Evolutionary conservation across 2,888 invertebrate species (phyloP), one percentile per base, ranked within the genome.

Genomic region (Acanthosepion pharaonis): DNA sequence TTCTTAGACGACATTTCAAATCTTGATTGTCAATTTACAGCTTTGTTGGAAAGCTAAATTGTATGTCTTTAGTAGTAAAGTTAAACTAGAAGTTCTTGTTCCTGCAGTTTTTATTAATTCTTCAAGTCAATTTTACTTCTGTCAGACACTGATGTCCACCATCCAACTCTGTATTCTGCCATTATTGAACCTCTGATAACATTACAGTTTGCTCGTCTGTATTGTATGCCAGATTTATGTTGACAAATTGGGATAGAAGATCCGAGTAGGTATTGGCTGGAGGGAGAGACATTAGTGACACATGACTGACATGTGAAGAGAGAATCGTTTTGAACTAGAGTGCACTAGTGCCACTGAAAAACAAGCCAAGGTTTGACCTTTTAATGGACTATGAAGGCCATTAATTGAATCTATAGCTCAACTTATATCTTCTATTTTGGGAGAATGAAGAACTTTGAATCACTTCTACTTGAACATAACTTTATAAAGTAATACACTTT

Each of bases 281-380:
- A 78, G 78, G 78, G 78, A 78, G 78, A n/a, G 78, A n/a, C n/a
- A 78, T 78, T 78, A 78, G 78, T 33, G 78, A 78, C n/a, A 78
- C 78, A 78, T 78, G 78, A 78, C 78, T 78, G 78, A 78, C 78
- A 78, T 78, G 78, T 78, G 23, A 78, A 78, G 33, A 78, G 78
- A 78, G 78, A 78, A 78, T 78, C n/a, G 33, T 78, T 78, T 78
- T 78, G 78, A 78, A 78, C 78, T 33, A 0, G n/a, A 78, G 78
- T 78, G n/a, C 78, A 78, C n/a, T 23, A 78, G 78, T 33, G 78
- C n/a, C 18, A 78, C n/a, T 78, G 78, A 33, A 78, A 78, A 78
- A 78, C 78, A n/a, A 33, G n/a, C 78, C 11, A n/a, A 15, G 33
- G 4, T 78, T 78, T 78, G 78, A 78, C 78, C 78, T 78, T 78